These are phyloP conservation scores for Noctua pronuba DNA, from an alignment of 2,888 invertebrate genomes.

Conservation along the genomic window DNA sequence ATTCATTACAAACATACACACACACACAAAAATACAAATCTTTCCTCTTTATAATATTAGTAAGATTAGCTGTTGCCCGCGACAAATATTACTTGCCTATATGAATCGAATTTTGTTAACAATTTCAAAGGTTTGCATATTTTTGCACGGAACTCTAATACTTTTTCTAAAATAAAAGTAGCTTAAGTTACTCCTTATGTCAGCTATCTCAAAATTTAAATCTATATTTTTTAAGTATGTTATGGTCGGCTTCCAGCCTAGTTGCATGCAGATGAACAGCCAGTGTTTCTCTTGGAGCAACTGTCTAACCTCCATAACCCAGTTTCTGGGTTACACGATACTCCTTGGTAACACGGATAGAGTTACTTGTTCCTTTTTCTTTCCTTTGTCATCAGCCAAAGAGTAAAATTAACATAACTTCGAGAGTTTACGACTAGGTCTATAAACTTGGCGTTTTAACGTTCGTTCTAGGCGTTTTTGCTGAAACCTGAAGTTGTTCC, in stretches of 20 bases:
- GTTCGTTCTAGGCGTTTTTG: slow-evolving; percentile 24
- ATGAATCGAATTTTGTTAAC: no score
- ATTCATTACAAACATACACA: no score
- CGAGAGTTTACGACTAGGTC: slow-evolving; percentile 24
- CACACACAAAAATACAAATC: no score
- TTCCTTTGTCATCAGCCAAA: slow-evolving; percentile 8
- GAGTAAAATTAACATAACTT: slow-evolving; percentile 32
- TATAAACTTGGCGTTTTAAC: slow-evolving; percentile 24
- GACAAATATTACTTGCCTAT: no score
- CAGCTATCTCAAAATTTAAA: no score
- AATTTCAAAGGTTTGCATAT: no score
- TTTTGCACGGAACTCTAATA: no score
- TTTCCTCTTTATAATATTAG: no score
- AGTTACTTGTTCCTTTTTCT: background rate
- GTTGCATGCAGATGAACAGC: background rate
- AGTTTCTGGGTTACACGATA: background rate
- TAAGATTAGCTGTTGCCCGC: no score
- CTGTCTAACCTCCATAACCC: background rate
- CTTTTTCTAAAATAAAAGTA: no score
- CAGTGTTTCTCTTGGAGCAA: background rate
- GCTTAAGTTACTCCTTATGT: no score
- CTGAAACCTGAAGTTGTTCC: slow-evolving; percentile 31
- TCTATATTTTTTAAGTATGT: no score
- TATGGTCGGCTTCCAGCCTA: background rate
- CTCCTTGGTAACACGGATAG: background rate